Percentiles rank a stretch among this genome's conserved stretches.
phyloP scores from a whole-genome alignment of 2,797 vertebrate genomes.

The Bovichtus variegatus region DNA sequence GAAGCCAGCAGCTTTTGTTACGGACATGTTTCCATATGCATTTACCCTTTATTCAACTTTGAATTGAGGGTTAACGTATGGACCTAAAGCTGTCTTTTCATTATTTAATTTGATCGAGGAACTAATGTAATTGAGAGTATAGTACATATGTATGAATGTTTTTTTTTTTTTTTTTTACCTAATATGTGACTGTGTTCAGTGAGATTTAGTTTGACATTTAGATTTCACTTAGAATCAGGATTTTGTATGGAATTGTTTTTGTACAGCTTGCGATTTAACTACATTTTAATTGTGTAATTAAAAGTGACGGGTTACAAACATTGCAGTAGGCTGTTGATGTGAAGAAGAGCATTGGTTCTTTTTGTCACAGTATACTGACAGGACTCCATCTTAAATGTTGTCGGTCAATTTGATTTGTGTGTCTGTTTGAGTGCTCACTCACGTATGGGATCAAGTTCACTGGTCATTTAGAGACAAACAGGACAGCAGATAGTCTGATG shows the following conservation, averaged over 20 bases:
- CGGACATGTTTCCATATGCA: conserved; percentile 60
- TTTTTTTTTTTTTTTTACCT: no score
- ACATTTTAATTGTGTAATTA: conserved; percentile 45
- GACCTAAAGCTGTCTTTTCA: conserved; percentile 40
- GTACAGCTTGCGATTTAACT: background rate
- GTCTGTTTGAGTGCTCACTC: conserved; percentile 8
- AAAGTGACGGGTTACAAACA: conserved; percentile 56
- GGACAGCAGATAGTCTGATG: conserved; percentile 1
- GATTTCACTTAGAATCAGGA: background rate
- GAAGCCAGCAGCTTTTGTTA: conserved; percentile 52
- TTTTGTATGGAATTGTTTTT: background rate
- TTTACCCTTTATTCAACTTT: conserved; percentile 67
- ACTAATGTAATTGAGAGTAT: conserved; percentile 32
- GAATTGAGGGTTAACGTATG: conserved; percentile 49
- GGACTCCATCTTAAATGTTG: conserved; percentile 15
- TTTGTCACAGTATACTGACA: conserved; percentile 5
- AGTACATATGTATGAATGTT: conserved; percentile 1
- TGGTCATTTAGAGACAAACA: conserved; percentile 5
- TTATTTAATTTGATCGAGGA: conserved; percentile 22
- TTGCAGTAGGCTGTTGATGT: conserved; percentile 37
- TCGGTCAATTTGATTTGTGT: conserved; percentile 13
- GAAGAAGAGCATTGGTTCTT: conserved; percentile 28
- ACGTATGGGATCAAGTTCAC: background rate
- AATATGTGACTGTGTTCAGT: background rate
- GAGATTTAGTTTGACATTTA: background rate